These are phyloP conservation scores for Ochotona curzoniae DNA, from an alignment of 2,113 vertebrate genomes.

Conservation along the genomic window DNA sequence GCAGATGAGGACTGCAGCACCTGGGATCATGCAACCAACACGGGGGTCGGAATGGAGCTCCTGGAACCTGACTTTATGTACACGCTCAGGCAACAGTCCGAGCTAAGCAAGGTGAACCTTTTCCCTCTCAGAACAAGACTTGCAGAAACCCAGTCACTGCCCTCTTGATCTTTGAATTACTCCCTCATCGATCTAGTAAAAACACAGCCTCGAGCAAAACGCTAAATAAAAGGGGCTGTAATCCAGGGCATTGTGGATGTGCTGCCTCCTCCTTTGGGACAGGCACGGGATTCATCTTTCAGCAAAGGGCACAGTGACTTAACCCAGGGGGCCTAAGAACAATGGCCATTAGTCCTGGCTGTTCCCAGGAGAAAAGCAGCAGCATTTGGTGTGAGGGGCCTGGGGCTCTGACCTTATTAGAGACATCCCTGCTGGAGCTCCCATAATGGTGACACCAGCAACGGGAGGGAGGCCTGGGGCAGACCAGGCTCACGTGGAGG, in stretches of 20 bases:
- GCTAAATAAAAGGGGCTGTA: slow-evolving; percentile 72
- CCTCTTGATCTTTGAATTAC: slow-evolving; percentile 48
- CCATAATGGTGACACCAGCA: slow-evolving; percentile 3
- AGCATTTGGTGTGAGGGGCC: not conserved
- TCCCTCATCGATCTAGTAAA: slow-evolving; percentile 62
- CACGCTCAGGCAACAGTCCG: not conserved
- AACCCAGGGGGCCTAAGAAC: slow-evolving; percentile 34
- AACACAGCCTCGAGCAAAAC: slow-evolving; percentile 37
- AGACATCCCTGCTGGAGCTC: not conserved
- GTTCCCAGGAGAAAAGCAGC: slow-evolving; percentile 35
- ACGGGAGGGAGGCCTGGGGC: not conserved
- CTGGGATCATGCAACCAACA: too few relatives aligned
- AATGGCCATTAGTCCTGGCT: slow-evolving; percentile 53
- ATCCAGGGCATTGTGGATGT: slow-evolving; percentile 58
- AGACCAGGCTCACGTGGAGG: not conserved
- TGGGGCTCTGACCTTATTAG: slow-evolving; percentile 67
- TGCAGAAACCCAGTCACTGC: not conserved
- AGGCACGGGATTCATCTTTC: slow-evolving; percentile 68
- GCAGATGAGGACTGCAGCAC: too few relatives aligned
- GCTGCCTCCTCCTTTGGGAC: slow-evolving; percentile 65
- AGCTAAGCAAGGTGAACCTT: not conserved
- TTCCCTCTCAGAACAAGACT: slow-evolving; percentile 32
- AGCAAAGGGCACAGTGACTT: slow-evolving; percentile 58
- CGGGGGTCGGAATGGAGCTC: too few relatives aligned
- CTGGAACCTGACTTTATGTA: too few relatives aligned